phyloP scores from a whole-genome alignment of 2,113 vertebrate genomes.

The Eupsittula cactorum region DNA sequence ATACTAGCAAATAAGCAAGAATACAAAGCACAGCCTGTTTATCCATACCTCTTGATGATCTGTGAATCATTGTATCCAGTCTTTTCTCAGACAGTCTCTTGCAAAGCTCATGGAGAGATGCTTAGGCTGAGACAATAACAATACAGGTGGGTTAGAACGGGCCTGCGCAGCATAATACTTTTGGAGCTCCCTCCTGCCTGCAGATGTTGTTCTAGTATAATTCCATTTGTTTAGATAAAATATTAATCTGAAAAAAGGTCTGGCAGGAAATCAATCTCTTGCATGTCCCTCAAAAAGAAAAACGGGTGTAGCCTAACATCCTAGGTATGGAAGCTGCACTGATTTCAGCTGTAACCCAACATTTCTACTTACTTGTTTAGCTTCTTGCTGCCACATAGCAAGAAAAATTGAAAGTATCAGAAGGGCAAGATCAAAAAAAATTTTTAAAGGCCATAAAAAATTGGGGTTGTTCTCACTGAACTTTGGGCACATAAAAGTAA shows the following conservation, averaged over 20 bases:
- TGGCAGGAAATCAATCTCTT: background rate
- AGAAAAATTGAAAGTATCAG: background rate
- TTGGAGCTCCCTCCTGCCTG: background rate
- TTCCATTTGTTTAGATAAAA: background rate
- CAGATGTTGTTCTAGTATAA: background rate
- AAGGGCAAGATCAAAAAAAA: background rate
- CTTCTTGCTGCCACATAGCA: background rate
- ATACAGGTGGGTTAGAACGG: background rate
- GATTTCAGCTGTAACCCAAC: background rate
- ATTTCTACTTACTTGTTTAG: background rate
- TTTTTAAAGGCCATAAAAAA: background rate
- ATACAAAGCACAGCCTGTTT: background rate
- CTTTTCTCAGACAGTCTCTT: background rate
- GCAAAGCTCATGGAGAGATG: background rate
- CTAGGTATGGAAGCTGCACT: fast-evolving
- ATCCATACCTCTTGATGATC: background rate
- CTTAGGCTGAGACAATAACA: background rate
- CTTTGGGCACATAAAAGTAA: background rate
- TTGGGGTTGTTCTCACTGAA: background rate
- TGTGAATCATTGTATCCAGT: background rate
- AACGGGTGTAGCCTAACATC: background rate
- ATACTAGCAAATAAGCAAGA: background rate
- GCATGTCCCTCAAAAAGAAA: background rate
- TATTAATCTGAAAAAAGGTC: background rate
- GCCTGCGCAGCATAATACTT: background rate